Percentiles rank a stretch among this genome's conserved stretches.
phyloP scores from a whole-genome alignment of 2,113 vertebrate genomes.

The Oriolus oriolus region DNA sequence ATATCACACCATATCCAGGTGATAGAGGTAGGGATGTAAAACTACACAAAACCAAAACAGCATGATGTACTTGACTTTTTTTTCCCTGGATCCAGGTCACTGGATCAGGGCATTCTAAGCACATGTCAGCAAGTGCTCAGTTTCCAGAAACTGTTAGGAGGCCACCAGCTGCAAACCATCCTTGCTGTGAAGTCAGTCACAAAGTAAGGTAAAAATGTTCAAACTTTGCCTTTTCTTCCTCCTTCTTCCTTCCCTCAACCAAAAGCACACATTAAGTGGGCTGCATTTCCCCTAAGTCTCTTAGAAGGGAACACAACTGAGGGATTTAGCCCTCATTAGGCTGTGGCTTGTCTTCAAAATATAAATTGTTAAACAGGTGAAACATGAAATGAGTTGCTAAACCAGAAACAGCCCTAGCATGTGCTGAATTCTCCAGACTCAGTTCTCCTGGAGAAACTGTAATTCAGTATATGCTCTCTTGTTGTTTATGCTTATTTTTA shows the following conservation, averaged over 20 bases:
- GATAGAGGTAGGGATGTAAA: background rate
- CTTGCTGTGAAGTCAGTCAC: background rate
- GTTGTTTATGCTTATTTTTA: background rate
- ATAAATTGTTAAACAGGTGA: background rate
- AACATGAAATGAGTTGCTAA: background rate
- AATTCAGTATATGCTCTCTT: background rate
- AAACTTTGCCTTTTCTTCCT: background rate
- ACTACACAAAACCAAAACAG: background rate
- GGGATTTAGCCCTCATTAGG: background rate
- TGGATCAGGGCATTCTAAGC: background rate
- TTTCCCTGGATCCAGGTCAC: background rate
- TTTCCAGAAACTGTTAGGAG: background rate
- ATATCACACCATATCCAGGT: rapidly evolving
- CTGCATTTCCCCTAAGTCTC: background rate
- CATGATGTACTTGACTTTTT: background rate
- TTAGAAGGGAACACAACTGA: background rate
- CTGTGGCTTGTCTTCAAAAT: background rate
- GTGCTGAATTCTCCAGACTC: background rate
- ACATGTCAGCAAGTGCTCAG: background rate
- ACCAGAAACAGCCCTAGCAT: background rate
- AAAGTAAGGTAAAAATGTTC: background rate
- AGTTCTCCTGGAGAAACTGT: background rate
- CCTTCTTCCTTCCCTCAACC: background rate
- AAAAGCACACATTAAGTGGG: background rate
- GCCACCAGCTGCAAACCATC: background rate